These are phyloP conservation scores for Butorides virescens DNA, from an alignment of 2,113 vertebrate species.

Conservation along the genomic window DNA sequence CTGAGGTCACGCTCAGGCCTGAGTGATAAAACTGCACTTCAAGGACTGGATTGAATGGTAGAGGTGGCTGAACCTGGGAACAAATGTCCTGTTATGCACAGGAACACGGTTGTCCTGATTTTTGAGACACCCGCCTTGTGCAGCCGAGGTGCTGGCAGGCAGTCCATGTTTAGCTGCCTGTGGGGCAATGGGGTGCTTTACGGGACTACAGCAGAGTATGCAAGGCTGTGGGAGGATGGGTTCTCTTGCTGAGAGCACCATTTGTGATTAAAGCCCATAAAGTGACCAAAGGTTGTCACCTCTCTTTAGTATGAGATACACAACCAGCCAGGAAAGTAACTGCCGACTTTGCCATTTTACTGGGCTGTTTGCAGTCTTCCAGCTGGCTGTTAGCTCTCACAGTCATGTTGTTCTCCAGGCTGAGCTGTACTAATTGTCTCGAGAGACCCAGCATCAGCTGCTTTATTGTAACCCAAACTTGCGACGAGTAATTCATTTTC, in stretches of 20 bases:
- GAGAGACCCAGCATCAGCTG: background rate
- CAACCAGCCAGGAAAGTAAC: background rate
- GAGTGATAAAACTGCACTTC: background rate
- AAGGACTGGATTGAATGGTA: background rate
- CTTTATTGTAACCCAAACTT: conserved; percentile 20
- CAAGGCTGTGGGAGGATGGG: background rate
- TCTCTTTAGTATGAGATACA: background rate
- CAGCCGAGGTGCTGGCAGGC: background rate
- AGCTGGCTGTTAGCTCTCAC: conserved; percentile 2
- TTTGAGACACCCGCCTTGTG: background rate
- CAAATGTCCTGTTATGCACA: background rate
- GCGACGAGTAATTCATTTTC: background rate
- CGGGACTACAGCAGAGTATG: background rate
- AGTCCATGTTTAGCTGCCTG: background rate
- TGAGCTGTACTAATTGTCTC: conserved; percentile 31
- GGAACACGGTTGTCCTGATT: background rate
- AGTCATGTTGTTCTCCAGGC: background rate
- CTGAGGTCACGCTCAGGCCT: background rate
- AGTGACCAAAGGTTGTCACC: background rate
- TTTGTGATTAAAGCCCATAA: background rate
- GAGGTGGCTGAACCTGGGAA: background rate
- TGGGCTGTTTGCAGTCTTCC: background rate
- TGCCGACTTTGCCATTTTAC: conserved; percentile 12
- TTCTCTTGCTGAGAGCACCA: background rate
- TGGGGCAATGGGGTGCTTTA: background rate